phyloP scores from a whole-genome alignment of 2,797 vertebrate species.

The Mallotus villosus region DNA sequence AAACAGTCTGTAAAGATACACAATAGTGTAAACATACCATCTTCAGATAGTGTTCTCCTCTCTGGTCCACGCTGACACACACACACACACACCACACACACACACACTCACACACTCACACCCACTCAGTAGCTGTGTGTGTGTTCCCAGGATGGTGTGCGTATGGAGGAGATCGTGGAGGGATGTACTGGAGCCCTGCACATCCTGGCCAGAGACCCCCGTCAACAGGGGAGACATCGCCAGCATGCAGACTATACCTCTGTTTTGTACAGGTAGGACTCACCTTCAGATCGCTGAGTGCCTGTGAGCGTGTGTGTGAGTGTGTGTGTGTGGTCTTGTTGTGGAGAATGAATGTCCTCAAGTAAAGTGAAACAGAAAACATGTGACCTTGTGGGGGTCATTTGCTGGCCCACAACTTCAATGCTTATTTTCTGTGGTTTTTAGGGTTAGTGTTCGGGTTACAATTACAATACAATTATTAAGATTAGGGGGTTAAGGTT shows the following conservation, averaged over 20 bases:
- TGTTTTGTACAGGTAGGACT: conserved; percentile 90
- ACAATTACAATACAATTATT: too few relatives aligned
- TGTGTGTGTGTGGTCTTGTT: too few relatives aligned
- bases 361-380: too few relatives aligned
- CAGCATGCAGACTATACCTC: conserved; percentile 93
- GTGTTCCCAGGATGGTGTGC: conserved; percentile 85
- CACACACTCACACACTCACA: not conserved
- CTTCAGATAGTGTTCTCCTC: not conserved
- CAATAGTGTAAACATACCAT: not conserved
- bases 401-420: not conserved
- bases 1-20: too few relatives aligned
- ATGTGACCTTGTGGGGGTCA: too few relatives aligned
- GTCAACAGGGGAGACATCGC: conserved; percentile 90
- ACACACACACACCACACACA: too few relatives aligned
- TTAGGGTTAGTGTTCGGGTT: too few relatives aligned
- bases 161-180: conserved; percentile 97
- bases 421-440: not conserved
- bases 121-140: not conserved
- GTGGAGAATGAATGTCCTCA: too few relatives aligned
- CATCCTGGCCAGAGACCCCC: conserved; percentile 90
- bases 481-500: too few relatives aligned
- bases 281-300: too few relatives aligned
- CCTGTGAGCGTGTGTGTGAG: not conserved
- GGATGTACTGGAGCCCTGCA: conserved; percentile 93
- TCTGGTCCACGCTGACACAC: not conserved